A percentile compares a stretch with the other conserved stretches of the same genome.
These are phyloP conservation scores for Acanthopagrus latus DNA, from an alignment of 2,797 vertebrate species.

Conservation along the genomic window DNA sequence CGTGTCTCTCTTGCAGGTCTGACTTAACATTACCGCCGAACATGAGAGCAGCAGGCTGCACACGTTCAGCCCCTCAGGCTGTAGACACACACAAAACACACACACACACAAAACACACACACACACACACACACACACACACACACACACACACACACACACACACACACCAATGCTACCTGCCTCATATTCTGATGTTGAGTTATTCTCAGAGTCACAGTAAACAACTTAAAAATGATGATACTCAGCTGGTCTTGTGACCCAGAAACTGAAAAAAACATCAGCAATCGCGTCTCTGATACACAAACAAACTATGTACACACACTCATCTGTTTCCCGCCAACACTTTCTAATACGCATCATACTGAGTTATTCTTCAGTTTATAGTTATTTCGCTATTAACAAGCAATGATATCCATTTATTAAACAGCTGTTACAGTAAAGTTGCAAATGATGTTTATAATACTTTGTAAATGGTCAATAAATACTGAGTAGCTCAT, in stretches of 20 bases:
- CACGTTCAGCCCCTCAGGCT: slow-evolving; percentile 39
- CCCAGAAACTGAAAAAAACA: slow-evolving; percentile 7
- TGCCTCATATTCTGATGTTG: slow-evolving; percentile 12
- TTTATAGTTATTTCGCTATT: too few species aligned
- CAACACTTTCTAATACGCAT: too few species aligned
- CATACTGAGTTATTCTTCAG: too few species aligned
- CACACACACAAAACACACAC: slow-evolving; percentile 1
- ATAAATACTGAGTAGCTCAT: too few species aligned
- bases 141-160: slow-evolving; percentile 4
- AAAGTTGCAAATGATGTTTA: too few species aligned
- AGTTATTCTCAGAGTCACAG: slow-evolving; percentile 35
- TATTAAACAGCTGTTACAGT: too few species aligned
- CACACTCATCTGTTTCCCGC: too few species aligned
- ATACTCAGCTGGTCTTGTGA: slow-evolving; percentile 13
- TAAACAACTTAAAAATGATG: slow-evolving; percentile 46
- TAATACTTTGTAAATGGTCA: too few species aligned
- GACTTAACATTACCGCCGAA: slow-evolving; percentile 59
- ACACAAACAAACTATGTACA: neutral
- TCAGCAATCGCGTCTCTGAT: neutral
- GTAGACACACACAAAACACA: slow-evolving; percentile 25
- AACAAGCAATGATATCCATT: too few species aligned
- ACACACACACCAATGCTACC: slow-evolving; percentile 4
- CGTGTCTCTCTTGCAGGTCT: slow-evolving; percentile 58
- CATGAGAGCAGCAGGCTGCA: slow-evolving; percentile 60
- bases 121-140: slow-evolving; percentile 3